Conservation (phyloP, 2,888 invertebrate species). For the Serrognathus titanus region DNA sequence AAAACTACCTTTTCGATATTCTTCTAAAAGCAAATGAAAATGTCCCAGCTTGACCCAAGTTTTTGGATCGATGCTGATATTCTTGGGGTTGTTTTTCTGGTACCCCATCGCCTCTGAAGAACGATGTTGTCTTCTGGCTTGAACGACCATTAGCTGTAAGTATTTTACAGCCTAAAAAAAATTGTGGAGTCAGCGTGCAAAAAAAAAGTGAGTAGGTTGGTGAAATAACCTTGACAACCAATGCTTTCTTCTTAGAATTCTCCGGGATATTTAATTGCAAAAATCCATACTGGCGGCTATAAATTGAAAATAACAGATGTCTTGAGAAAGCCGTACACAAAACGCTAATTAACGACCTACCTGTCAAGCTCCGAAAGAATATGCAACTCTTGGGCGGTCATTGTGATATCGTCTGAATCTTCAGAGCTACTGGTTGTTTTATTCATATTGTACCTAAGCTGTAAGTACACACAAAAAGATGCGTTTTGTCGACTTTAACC, state of each 20-base stretch:
- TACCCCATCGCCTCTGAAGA: conserved; percentile 25
- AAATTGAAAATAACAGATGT: no score
- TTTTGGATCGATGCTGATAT: conserved; percentile 79
- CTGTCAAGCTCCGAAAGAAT: conserved; percentile 85
- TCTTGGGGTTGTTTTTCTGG: conserved; percentile 48
- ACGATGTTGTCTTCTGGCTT: conserved; percentile 65
- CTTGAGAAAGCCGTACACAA: no score
- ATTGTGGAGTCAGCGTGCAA: neutral
- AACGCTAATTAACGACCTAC: conserved; percentile 46
- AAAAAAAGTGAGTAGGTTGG: neutral
- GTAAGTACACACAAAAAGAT: conserved; percentile 7
- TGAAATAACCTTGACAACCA: conserved; percentile 68
- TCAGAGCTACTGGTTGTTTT: conserved; percentile 35
- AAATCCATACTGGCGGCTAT: conserved; percentile 89
- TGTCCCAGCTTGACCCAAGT: conserved; percentile 95
- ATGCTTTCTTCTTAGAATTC: conserved; percentile 73
- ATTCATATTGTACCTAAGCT: conserved; percentile 35
- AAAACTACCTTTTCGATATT: conserved; percentile 85
- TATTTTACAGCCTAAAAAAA: conserved; percentile 70
- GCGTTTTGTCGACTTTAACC: conserved; percentile 2
- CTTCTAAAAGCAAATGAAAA: conserved; percentile 87
- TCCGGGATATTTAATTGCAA: conserved; percentile 76
- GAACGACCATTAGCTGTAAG: conserved; percentile 79
- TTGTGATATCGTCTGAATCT: conserved; percentile 45
- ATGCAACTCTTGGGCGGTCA: conserved; percentile 79